Base-by-base conservation (phyloP, 2,797 vertebrate genomes). In the Spea hammondii region DNA sequence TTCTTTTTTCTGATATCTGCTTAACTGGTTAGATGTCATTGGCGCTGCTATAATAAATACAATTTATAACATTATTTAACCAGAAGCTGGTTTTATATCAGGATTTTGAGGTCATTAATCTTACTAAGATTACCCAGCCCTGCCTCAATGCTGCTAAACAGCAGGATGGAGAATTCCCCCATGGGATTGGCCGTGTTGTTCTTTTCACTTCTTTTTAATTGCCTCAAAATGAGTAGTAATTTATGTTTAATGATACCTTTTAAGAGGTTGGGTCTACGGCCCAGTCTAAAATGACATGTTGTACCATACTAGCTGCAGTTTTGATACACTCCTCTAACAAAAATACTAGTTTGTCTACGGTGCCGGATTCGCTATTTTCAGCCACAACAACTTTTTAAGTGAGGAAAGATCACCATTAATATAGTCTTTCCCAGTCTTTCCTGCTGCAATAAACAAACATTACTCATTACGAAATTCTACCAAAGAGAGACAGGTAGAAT, bases 121-220 rank as follows among this genome's bases (percentile, higher is more conserved):
- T 68, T 70, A 68, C 72, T 81, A 76, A 74, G 79, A 77, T 81
- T 81, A 81, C 51, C 68, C 69, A 62, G 73, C 55, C 72, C 69
- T 64, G 70, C 72, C 64, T 62, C 70, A 73, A 69, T 77, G 79
- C 72, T 76, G 47, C 74, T 79, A 65, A 80, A 76, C 53, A 76
- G 79, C 69, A 67, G 68, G 73, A 68, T 76, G 46, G 69, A 76
- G 69, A 76, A 77, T 77, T 48, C 72, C 66, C 54, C 67, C 78
- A 74, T 69, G 78, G 74, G 78, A 79, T 74, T 65, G 32, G 47
- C 44, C n/a, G 6, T 53, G 78, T 70, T 74, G 78, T 72, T 75
- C 72, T 66, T 76, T 81, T 76, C n/a, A 60, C 53, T 72, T 57
- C 69, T 60, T 47, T 73, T 53, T 77, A 71, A 82, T 69, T 82